Base-by-base conservation (phyloP, 1,140 invertebrate species). In the Venustaconcha ellipsiformis region DNA sequence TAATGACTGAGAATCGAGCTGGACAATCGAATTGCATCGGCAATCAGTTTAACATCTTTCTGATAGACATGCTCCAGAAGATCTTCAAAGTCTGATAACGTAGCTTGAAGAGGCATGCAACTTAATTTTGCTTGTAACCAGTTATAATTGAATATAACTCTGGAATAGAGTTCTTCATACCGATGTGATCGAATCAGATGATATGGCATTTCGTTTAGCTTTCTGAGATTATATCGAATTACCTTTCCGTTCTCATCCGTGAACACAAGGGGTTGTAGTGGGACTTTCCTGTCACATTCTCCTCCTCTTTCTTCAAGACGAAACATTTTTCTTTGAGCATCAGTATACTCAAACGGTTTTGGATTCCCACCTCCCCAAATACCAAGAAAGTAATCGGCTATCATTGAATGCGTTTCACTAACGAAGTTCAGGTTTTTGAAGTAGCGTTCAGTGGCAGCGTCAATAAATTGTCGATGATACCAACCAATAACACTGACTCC, bases 361-460 rank as follows among this genome's bases (percentile, higher is more conserved):
- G 97, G 95, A 67, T 92, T 93, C 1, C 97, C 97, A 18, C 96
- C 96, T 23, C 88, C 55, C 97, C 87, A 90, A 13, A 82, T 84
- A 0, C 97, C 97, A 18, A 99, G 90, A 88, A 97, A 99, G 88
- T 99, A 99, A 91, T 99, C 98, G 2, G 98, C 97, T 78, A 99
- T 98, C 90, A 95, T 96, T 2, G 97, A 98, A 88, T 99, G 97
- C 88, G 99, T 98, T 87, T 97, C 98, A 86, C 94, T 95, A 0
- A 96, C 95, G 93, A 98, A 96, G 87, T 98, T 97, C 92, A 97
- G 94, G 87, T 99, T 99, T 87, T 96, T 97, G 89, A 99, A 99
- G 89, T 99, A 99, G 64, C 97, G 90, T 88, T 99, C 96, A 69
- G 94, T 94, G 0, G 97, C 87, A 2, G 88, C 88, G 72, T 90